These are phyloP conservation scores for Otolemur crassicaudatus DNA, from an alignment of 2,797 vertebrate species.

Conservation along the genomic window DNA sequence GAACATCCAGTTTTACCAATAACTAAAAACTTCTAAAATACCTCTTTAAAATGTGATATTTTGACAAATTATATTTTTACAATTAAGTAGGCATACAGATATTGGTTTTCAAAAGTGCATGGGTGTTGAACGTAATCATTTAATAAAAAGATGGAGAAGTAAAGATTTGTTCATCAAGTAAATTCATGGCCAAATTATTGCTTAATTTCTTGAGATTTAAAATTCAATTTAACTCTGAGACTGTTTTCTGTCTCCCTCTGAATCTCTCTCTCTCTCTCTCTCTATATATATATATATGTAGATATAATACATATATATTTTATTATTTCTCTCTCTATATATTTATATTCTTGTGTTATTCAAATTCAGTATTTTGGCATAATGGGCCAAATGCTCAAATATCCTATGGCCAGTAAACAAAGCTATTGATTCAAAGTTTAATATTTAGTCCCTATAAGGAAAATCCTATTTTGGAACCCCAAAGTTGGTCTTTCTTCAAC, in stretches of 20 bases:
- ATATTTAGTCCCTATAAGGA: neutral
- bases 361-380: neutral
- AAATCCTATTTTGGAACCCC: slow-evolving; percentile 20
- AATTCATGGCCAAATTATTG: neutral
- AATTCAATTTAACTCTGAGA: neutral
- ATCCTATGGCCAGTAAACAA: neutral
- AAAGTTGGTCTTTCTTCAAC: slow-evolving; percentile 11
- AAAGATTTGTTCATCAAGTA: neutral
- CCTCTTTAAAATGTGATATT: neutral
- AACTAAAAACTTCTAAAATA: neutral
- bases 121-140: neutral
- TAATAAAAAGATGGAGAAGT: neutral
- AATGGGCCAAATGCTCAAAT: neutral
- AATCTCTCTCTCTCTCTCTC: neutral
- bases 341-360: neutral
- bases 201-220: neutral
- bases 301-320: too few species aligned
- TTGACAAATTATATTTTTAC: neutral
- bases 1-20: neutral
- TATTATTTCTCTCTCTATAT: neutral
- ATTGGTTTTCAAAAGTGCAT: neutral
- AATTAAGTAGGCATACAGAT: neutral
- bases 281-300: neutral
- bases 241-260: neutral
- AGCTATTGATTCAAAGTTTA: neutral